Evolutionary conservation across 2,797 vertebrate species (phyloP).

Genomic region (Anas capensis): DNA sequence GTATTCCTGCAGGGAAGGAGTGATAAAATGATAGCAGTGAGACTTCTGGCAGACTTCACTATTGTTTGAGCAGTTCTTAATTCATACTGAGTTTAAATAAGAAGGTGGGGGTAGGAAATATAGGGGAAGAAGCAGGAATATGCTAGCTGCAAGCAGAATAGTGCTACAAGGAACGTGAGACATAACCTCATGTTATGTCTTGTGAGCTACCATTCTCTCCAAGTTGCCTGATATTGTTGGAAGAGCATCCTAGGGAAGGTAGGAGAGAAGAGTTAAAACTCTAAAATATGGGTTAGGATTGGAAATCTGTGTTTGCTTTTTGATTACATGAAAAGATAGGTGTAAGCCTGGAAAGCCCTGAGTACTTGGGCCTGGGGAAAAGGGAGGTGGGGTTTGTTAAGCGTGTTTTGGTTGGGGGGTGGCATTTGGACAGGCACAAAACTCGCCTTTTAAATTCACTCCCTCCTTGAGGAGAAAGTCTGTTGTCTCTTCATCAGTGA

Average conservation of each 20-base stretch:
- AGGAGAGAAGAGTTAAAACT: background rate
- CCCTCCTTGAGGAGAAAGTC: fast-evolving
- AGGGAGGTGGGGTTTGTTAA: background rate
- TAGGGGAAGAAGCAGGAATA: background rate
- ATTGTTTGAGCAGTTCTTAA: background rate
- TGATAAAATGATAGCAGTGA: slow-evolving; percentile 38
- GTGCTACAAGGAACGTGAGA: background rate
- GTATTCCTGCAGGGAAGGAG: background rate
- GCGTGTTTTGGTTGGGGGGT: fast-evolving
- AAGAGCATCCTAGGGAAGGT: background rate
- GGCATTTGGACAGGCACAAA: background rate
- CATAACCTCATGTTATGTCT: fast-evolving
- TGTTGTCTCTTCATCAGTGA: background rate
- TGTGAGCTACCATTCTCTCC: background rate
- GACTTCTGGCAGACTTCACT: background rate
- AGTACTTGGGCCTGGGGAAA: background rate
- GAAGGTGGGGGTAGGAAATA: slow-evolving; percentile 15
- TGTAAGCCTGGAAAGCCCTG: background rate
- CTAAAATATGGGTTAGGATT: background rate
- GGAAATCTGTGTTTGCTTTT: background rate
- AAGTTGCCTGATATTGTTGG: background rate
- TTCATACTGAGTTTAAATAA: slow-evolving; percentile 19
- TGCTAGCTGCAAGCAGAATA: background rate
- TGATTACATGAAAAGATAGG: background rate
- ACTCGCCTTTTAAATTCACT: background rate